Conservation (phyloP, 2,113 vertebrate genomes). For the Paedocypris sp. region DNA sequence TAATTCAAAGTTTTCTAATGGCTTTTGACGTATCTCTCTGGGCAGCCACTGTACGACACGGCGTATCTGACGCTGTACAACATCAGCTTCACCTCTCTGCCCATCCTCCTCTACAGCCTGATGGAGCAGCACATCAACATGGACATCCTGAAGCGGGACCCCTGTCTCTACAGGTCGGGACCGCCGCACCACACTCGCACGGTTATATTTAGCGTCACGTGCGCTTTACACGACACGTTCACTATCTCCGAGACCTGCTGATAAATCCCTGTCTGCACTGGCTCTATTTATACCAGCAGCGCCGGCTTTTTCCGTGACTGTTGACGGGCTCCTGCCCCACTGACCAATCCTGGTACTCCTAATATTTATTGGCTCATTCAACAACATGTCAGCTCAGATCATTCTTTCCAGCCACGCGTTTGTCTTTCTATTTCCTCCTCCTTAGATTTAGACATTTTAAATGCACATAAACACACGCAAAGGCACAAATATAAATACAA, state of each 20-base stretch:
- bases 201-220: too few relatives aligned
- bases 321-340: too few relatives aligned
- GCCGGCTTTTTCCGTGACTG: not conserved
- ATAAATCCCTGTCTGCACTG: conserved; percentile 8
- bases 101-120: conserved; percentile 89
- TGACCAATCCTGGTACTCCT: not conserved
- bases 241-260: not conserved
- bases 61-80: conserved; percentile 97
- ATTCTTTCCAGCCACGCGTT: too few relatives aligned
- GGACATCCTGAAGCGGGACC: conserved; percentile 84
- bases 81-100: conserved; percentile 98
- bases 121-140: conserved; percentile 87
- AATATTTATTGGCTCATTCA: not conserved
- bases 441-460: too few relatives aligned
- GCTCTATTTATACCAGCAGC: conserved; percentile 14
- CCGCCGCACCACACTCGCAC: not conserved
- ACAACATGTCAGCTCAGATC: too few relatives aligned
- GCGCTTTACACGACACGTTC: too few relatives aligned
- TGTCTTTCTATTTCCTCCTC: too few relatives aligned
- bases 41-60: conserved; percentile 91
- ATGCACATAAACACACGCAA: too few relatives aligned
- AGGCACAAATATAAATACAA: too few relatives aligned
- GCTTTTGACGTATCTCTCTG: conserved; percentile 26
- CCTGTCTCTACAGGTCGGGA: conserved; percentile 78
- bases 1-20: not conserved